Conservation (phyloP, 2,797 vertebrate species). For the Myioborus miniatus region DNA sequence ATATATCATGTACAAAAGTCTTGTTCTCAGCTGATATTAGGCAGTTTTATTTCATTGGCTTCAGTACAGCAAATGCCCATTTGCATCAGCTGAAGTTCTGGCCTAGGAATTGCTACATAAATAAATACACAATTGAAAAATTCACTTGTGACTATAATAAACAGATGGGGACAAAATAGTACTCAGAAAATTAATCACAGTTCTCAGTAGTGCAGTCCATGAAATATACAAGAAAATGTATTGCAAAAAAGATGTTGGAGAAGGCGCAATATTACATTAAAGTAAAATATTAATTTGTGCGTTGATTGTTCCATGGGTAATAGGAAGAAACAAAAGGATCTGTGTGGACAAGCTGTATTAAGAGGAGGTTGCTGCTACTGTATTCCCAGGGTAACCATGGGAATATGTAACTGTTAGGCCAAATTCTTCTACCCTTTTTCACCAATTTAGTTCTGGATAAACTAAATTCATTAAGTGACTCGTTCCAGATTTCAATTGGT, state of each 20-base stretch:
- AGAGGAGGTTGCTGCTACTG: neutral
- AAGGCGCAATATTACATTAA: neutral
- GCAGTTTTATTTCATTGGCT: neutral
- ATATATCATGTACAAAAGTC: rapidly evolving
- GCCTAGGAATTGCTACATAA: neutral
- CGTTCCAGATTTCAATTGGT: neutral
- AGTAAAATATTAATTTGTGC: neutral
- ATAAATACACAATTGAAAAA: neutral
- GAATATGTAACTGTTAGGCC: neutral
- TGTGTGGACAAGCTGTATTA: neutral
- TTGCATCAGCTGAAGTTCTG: neutral
- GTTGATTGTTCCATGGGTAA: neutral
- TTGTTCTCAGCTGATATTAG: neutral
- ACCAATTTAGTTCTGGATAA: neutral
- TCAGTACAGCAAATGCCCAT: neutral
- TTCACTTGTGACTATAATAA: neutral
- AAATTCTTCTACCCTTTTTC: neutral
- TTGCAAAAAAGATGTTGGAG: neutral
- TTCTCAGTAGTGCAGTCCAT: neutral
- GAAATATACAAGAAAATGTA: neutral
- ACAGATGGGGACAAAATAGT: neutral
- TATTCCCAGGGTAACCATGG: neutral
- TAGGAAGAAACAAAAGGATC: neutral
- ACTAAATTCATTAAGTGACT: conserved; percentile 12
- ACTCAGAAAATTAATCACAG: neutral